Evolutionary conservation across 2,888 invertebrate species (phyloP), one percentile per base, ranked within the genome.

Genomic region (Hirudinaria manillensis): DNA sequence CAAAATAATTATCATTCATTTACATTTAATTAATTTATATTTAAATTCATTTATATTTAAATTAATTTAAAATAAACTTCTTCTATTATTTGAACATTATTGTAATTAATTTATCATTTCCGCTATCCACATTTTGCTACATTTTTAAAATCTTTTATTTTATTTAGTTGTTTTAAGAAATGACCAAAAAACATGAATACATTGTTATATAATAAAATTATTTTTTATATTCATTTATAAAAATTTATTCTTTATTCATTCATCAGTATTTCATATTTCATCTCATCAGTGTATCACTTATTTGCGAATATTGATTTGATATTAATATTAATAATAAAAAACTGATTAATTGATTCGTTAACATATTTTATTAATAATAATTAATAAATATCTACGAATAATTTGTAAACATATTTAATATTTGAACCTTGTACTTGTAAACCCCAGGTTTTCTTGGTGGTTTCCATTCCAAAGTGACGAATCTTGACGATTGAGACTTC

Each of bases 401-500:
- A n/a, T n/a, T n/a, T n/a, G n/a, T n/a, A n/a, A 3, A n/a, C 3
- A 6, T 45, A 24, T 55, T 72, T 16, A 27, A 27, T 27, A 56
- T 56, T 24, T 61, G 78, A 78, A 84, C 84, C 75, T 77, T 76
- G 75, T 84, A 84, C 67, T 80, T 79, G 36, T 77, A 78, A 29
- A 83, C 82, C 67, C 79, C 80, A 16, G 79, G 78, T 76, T 81
- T 82, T 53, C 78, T 78, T 19, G 84, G 84, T n/a, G 80, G 80
- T 34, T 83, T 82, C 84, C 84, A 84, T 19, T 82, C 82, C 38
- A 84, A 79, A 68, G 78, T 80, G 13, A 84, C 81, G 27, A 79
- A 80, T 27, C 66, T 67, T 3, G 78, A 78, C 51, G 80, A 79
- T 45, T 78, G 75, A 19, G 78, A 72, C 21, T 61, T 68, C 21